A percentile compares a stretch with the other conserved stretches of the same genome.
Conservation (phyloP, 2,888 invertebrate species). For the Drosophila diplacantha region DNA sequence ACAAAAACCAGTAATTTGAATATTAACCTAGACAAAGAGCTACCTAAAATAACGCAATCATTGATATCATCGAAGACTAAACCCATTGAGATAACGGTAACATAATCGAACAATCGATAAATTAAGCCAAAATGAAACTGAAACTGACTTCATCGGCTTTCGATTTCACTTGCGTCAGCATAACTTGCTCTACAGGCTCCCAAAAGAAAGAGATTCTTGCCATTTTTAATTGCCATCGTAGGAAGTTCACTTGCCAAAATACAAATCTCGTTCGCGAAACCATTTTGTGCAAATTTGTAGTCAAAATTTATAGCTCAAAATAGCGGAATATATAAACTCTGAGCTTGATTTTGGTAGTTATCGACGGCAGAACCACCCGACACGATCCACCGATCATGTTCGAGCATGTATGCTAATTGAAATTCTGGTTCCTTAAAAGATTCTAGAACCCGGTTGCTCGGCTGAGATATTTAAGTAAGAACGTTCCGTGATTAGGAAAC, state of each 20-base stretch:
- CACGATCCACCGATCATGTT: conserved; percentile 37
- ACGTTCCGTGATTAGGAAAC: conserved; percentile 21
- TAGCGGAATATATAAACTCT: conserved; percentile 17
- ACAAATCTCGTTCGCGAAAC: conserved; percentile 18
- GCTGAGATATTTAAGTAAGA: conserved; percentile 19
- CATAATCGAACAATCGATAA: conserved; percentile 9
- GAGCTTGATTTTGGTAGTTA: conserved; percentile 19
- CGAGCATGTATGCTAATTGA: conserved; percentile 39
- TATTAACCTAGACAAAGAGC: not conserved
- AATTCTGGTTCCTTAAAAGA: conserved; percentile 31
- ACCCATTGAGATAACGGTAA: conserved; percentile 22
- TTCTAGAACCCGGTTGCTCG: conserved; percentile 13
- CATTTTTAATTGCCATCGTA: conserved; percentile 22
- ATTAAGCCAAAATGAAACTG: conserved; percentile 5
- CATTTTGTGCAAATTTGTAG: conserved; percentile 38
- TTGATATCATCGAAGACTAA: not conserved
- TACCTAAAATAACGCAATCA: conserved; percentile 1
- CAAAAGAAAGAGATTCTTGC: conserved; percentile 18
- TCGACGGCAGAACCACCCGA: conserved; percentile 9
- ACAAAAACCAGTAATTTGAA: not conserved
- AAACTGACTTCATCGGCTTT: conserved; percentile 18
- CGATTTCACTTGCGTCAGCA: conserved; percentile 23
- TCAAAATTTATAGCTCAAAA: conserved; percentile 33
- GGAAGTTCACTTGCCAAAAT: conserved; percentile 31
- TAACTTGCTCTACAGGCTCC: conserved; percentile 34